phyloP scores from a whole-genome alignment of 2,113 vertebrate species.

The Turdus rufiventris region DNA sequence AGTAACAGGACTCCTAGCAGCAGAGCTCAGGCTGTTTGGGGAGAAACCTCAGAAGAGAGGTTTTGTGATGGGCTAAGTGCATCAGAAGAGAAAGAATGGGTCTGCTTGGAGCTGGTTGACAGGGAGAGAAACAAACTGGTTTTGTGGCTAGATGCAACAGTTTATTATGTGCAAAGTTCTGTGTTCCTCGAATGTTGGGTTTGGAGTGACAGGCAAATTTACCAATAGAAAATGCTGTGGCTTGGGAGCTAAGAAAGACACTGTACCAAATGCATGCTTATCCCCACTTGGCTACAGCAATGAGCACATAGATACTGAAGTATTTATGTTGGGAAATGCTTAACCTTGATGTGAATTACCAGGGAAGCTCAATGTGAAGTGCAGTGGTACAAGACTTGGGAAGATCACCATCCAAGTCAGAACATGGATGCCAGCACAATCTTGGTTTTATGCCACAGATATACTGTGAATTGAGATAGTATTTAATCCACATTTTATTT shows the following conservation, averaged over 20 bases:
- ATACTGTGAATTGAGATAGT: accelerated
- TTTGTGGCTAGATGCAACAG: neutral
- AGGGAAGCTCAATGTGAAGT: neutral
- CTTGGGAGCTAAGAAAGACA: neutral
- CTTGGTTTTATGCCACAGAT: neutral
- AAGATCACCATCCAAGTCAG: neutral
- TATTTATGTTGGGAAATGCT: neutral
- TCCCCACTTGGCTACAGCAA: neutral
- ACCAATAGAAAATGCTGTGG: neutral
- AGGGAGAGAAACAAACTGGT: neutral
- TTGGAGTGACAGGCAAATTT: neutral
- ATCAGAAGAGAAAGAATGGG: neutral
- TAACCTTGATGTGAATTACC: neutral
- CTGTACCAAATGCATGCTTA: accelerated
- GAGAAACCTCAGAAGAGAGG: neutral
- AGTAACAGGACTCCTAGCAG: neutral
- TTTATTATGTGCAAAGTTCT: neutral
- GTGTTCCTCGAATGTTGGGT: accelerated
- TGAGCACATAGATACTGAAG: neutral
- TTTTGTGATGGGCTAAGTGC: neutral
- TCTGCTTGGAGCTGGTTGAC: accelerated
- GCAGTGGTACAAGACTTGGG: accelerated
- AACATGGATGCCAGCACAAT: accelerated
- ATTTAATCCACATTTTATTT: neutral
- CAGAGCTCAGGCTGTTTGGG: neutral